Conservation (phyloP, 2,113 vertebrate species). For the Thermophis baileyi region DNA sequence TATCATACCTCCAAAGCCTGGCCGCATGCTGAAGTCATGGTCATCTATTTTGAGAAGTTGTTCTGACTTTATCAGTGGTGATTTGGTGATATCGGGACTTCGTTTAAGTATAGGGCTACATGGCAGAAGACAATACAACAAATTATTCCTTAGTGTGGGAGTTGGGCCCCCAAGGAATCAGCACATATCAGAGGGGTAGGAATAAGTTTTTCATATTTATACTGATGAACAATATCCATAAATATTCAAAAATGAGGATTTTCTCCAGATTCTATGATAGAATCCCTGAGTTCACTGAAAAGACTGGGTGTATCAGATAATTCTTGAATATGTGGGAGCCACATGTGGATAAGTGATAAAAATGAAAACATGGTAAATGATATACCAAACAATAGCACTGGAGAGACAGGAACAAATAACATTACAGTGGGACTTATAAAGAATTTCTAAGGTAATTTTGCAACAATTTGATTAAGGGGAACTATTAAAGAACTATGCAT, state of each 20-base stretch:
- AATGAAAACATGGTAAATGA: not conserved
- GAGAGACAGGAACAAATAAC: not conserved
- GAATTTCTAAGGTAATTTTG: not conserved
- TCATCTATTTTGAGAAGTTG: slow-evolving; percentile 95
- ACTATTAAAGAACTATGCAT: not conserved
- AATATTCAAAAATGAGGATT: not conserved
- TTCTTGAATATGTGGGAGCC: not conserved
- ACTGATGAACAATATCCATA: not conserved
- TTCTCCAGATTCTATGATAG: not conserved
- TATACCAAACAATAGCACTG: not conserved
- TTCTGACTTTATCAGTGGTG: slow-evolving; percentile 90
- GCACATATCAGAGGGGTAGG: not conserved
- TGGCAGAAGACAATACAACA: not conserved
- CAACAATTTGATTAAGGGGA: not conserved
- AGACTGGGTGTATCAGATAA: not conserved
- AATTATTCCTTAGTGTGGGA: not conserved
- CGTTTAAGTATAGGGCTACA: slow-evolving; percentile 85
- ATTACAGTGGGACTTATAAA: not conserved
- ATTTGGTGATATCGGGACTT: slow-evolving; percentile 96
- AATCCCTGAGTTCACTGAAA: not conserved
- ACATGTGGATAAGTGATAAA: not conserved
- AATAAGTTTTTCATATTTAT: not conserved
- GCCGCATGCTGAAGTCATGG: slow-evolving; percentile 98
- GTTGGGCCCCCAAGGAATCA: not conserved
- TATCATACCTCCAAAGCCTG: slow-evolving; percentile 91